Conservation (phyloP, 2,113 vertebrate genomes). For the Maccullochella peelii region DNA sequence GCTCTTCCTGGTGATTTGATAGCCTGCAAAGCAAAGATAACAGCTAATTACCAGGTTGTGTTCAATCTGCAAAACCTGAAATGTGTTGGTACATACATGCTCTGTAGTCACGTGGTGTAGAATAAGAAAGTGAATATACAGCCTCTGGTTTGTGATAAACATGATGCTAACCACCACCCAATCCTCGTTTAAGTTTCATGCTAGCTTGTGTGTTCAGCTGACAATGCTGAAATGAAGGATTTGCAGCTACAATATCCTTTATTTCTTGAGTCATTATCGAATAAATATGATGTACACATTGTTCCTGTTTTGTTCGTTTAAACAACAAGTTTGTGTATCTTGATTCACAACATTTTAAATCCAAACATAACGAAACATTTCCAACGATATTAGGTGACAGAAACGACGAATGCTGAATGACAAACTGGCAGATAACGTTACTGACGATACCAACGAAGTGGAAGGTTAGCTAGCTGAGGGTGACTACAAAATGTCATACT, state of each 20-base stretch:
- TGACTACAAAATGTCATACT: background rate
- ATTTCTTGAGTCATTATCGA: too few relatives aligned
- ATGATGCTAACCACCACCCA: background rate
- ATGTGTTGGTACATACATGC: too few relatives aligned
- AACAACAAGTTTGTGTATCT: background rate
- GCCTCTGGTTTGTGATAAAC: background rate
- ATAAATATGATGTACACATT: background rate
- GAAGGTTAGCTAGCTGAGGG: slow-evolving; percentile 4
- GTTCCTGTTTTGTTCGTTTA: background rate
- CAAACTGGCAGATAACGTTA: background rate
- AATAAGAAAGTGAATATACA: background rate
- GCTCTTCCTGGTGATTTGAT: background rate
- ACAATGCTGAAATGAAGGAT: too few relatives aligned
- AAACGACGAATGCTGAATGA: background rate
- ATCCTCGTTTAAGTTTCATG: too few relatives aligned
- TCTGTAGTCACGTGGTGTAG: too few relatives aligned
- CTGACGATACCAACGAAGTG: background rate
- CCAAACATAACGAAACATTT: background rate
- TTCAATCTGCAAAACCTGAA: background rate
- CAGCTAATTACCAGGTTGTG: background rate
- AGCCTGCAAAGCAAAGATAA: background rate
- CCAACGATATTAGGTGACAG: background rate
- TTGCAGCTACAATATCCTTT: background rate
- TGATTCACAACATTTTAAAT: too few relatives aligned
- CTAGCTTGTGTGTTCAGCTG: background rate